Conservation (phyloP, 1,140 invertebrate genomes). For the Ericerus pela region DNA sequence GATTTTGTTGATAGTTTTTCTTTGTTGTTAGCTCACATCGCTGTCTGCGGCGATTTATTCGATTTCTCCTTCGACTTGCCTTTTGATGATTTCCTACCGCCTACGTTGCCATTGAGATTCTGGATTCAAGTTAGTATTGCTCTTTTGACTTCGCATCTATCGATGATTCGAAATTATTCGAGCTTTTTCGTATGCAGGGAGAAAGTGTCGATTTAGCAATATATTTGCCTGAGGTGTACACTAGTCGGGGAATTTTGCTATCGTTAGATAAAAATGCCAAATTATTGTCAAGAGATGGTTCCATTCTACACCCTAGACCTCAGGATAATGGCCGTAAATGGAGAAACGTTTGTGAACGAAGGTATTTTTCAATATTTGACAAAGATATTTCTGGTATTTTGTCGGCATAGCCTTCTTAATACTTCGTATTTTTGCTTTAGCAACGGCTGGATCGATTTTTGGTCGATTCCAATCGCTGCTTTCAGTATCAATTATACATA, state of each 20-base stretch:
- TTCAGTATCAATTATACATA: constrained; percentile 80
- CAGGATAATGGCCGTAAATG: constrained; percentile 50
- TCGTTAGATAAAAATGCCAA: constrained; percentile 81
- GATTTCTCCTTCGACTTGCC: constrained; percentile 85
- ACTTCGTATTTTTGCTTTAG: constrained; percentile 26
- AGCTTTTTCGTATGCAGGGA: constrained; percentile 42
- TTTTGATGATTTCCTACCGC: constrained; percentile 79
- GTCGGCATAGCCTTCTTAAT: not conserved
- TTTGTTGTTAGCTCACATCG: constrained; percentile 54
- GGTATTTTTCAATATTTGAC: constrained; percentile 28
- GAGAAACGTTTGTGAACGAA: constrained; percentile 68
- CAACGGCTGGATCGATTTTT: constrained; percentile 86
- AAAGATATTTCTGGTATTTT: not conserved
- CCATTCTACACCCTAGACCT: constrained; percentile 28
- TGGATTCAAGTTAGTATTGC: constrained; percentile 56
- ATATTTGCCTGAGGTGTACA: constrained; percentile 81
- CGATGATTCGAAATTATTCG: too few species aligned
- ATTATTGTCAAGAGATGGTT: constrained; percentile 59
- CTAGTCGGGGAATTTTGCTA: constrained; percentile 62
- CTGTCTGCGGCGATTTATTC: constrained; percentile 82
- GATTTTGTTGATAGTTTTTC: constrained; percentile 13
- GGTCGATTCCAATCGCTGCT: constrained; percentile 84
- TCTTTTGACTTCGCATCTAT: too few species aligned
- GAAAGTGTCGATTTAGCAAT: constrained; percentile 79
- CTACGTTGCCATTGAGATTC: constrained; percentile 71